Base-by-base conservation (phyloP, 2,797 vertebrate species). In the Aselliscus stoliczkanus region DNA sequence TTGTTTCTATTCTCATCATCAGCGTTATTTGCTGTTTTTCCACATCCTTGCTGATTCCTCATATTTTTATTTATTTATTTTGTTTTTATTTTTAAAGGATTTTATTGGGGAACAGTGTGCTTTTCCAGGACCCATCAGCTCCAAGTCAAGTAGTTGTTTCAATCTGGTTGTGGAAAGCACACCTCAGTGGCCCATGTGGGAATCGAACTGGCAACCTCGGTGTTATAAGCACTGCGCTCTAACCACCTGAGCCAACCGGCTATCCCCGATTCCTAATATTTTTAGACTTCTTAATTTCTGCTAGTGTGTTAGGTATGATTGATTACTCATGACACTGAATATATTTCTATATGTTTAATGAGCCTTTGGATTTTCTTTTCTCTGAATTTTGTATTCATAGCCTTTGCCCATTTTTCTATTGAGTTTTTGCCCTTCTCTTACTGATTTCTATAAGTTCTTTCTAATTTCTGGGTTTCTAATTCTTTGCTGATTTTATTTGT, bases 251-350 rank as follows among this genome's bases (percentile, higher is more conserved):
- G 42, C 42, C 42, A 42, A 42, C 42, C 42, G 9, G 42, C 42
- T 4, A 9, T 9, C 42, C 9, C 42, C 42, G 42, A 42, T 42
- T 42, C 42, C 9, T 84, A 50, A 13, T 90, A 69, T 64, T 88
- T 94, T 92, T 73, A 84, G 75, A 54, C 44, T 70, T 84, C 42
- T 52, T 88, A 56, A 39, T 70, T 92, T 95, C 86, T 92, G 44
- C 60, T 18, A 72, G 4, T 42, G 10, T 64, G 50, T 23, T 62
- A 37, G 39, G 7, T 64, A 25, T 58, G 64, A 44, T 52, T 75
- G 64, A 60, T 76, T 87, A 73, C 20, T 88, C 7, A 31, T 77
- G 64, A 42, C 65, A 83, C 34, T 47, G 34, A 87, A 20, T 56
- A 76, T 88, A 44, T 85, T 96, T 56, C 31, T 37, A 4, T 95